A percentile compares a stretch with the other conserved stretches of the same genome.
Evolutionary conservation across 2,113 vertebrate genomes (phyloP).

Genomic region (Actenoides hombroni): DNA sequence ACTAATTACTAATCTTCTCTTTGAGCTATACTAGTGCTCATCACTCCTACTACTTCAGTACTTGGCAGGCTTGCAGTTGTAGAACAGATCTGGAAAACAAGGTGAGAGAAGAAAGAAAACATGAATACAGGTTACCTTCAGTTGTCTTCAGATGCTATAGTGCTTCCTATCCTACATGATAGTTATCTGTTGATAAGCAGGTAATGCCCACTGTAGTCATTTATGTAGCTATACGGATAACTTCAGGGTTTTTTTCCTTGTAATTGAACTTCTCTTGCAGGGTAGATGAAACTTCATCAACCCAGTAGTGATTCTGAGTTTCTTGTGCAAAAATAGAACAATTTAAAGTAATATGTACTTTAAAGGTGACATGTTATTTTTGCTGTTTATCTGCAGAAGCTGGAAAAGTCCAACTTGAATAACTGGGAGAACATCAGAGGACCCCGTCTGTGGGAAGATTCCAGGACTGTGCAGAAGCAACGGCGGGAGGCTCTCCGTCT

Average conservation of each 20-base stretch:
- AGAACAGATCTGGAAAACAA: not conserved
- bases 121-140: not conserved
- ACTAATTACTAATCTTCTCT: not conserved
- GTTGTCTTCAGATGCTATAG: not conserved
- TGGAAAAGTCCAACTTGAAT: conserved; percentile 78
- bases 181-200: not conserved
- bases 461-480: conserved; percentile 82
- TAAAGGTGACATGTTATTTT: conserved; percentile 27
- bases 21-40: not conserved
- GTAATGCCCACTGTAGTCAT: not conserved
- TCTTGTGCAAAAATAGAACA: not conserved
- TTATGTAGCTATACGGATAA: not conserved
- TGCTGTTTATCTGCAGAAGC: conserved; percentile 80
- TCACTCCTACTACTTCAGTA: not conserved
- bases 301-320: not conserved
- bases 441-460: conserved; percentile 91
- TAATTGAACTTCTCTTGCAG: not conserved
- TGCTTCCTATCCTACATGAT: not conserved
- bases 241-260: not conserved
- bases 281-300: not conserved
- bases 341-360: not conserved
- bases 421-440: conserved; percentile 96
- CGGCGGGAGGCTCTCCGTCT: conserved; percentile 52
- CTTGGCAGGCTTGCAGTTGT: not conserved
- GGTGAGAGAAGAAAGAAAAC: not conserved